Evolutionary conservation across 1,140 invertebrate genomes (phyloP).

Genomic region (Psilanteris sp.): DNA sequence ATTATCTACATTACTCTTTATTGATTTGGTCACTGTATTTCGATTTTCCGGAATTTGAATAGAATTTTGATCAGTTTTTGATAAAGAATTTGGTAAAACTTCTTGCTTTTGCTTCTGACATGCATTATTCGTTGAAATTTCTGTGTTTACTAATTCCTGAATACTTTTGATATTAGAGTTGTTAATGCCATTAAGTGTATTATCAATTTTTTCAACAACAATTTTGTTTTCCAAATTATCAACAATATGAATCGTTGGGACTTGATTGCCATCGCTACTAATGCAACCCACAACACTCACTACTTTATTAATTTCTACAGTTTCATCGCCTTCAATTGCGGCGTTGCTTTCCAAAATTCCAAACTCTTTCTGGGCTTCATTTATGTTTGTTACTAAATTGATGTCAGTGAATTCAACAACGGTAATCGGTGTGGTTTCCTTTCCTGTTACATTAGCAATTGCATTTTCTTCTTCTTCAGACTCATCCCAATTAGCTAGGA

Average conservation of each 20-base stretch:
- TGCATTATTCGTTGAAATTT: neutral
- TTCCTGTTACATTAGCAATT: constrained; percentile 54
- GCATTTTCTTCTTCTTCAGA: constrained; percentile 75
- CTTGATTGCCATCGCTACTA: constrained; percentile 67
- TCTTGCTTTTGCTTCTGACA: neutral
- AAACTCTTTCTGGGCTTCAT: constrained; percentile 32
- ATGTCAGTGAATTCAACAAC: constrained; percentile 69
- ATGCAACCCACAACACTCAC: constrained; percentile 58
- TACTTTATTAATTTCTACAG: constrained; percentile 51
- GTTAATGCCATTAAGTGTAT: constrained; percentile 37
- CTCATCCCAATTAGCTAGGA: constrained; percentile 79
- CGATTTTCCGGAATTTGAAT: neutral
- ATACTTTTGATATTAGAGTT: constrained; percentile 51
- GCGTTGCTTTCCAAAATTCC: constrained; percentile 20
- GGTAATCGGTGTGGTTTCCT: constrained; percentile 62
- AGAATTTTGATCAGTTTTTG: neutral
- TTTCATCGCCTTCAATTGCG: constrained; percentile 7
- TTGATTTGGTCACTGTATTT: neutral
- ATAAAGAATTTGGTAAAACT: too few relatives aligned
- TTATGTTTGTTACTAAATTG: constrained; percentile 60
- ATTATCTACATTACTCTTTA: constrained; percentile 2
- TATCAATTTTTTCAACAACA: constrained; percentile 63
- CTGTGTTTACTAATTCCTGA: constrained; percentile 53
- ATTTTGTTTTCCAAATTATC: constrained; percentile 72
- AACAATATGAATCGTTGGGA: constrained; percentile 78